A percentile compares a stretch with the other conserved stretches of the same genome.
These are phyloP conservation scores for Rhorus exstirpatorius DNA, from an alignment of 2,888 invertebrate species.

Conservation along the genomic window DNA sequence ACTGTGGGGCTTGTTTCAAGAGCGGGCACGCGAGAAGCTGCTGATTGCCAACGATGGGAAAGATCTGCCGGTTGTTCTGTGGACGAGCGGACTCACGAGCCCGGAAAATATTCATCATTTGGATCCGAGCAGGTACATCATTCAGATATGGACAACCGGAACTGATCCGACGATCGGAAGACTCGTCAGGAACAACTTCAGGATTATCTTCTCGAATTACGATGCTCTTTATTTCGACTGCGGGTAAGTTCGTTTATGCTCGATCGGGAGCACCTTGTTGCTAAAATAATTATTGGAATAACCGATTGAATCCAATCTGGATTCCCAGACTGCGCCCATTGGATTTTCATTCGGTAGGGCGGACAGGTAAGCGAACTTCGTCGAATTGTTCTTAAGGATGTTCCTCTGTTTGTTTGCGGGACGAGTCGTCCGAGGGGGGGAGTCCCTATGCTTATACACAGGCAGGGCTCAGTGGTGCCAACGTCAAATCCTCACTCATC, in stretches of 20 bases:
- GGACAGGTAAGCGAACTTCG: too few relatives aligned
- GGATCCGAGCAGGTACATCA: constrained; percentile 92
- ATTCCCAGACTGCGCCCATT: too few relatives aligned
- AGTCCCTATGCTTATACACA: too few relatives aligned
- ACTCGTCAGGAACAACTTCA: constrained; percentile 91
- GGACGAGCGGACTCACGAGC: constrained; percentile 94
- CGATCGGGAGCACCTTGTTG: too few relatives aligned
- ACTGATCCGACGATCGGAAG: constrained; percentile 89
- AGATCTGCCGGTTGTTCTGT: constrained; percentile 90
- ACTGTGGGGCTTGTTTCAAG: constrained; percentile 88
- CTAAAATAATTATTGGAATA: too few relatives aligned
- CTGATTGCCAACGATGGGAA: constrained; percentile 87
- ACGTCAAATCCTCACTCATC: too few relatives aligned
- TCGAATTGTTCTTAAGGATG: too few relatives aligned
- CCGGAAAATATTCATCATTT: constrained; percentile 89
- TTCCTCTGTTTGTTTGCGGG: too few relatives aligned
- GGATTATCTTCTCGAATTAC: constrained; percentile 94
- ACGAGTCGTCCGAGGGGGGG: too few relatives aligned
- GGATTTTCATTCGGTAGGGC: too few relatives aligned
- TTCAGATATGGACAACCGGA: constrained; percentile 94
- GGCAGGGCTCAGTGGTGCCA: too few relatives aligned
- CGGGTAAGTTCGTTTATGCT: constrained; percentile 86
- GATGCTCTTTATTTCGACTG: constrained; percentile 95
- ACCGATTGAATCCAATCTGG: too few relatives aligned
- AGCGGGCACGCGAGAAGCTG: constrained; percentile 88